Evolutionary conservation across 1,140 invertebrate genomes (phyloP).

Genomic region (Ostrea edulis): DNA sequence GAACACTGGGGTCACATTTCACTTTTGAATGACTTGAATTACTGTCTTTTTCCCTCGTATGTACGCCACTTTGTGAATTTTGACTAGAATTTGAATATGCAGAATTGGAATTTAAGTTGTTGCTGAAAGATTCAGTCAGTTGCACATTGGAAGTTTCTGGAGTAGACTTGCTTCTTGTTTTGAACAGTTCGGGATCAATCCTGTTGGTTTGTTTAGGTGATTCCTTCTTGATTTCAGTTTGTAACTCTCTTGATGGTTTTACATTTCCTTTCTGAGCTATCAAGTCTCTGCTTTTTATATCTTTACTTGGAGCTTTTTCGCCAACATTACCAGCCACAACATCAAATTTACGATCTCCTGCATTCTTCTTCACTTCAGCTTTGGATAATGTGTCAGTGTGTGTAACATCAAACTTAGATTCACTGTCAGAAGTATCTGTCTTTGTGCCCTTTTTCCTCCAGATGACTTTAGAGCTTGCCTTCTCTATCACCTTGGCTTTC

Average conservation of each 20-base stretch:
- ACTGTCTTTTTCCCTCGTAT: neutral
- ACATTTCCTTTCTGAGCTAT: constrained; percentile 3
- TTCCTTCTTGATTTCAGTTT: constrained; percentile 10
- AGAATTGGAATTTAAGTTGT: constrained; percentile 2
- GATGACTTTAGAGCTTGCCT: constrained; percentile 65
- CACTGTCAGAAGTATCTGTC: neutral
- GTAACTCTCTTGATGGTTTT: neutral
- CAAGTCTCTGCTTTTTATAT: neutral
- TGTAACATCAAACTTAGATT: neutral
- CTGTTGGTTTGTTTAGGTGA: constrained; percentile 22
- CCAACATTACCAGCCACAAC: neutral
- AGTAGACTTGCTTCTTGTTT: neutral
- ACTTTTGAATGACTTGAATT: neutral
- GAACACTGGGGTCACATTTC: constrained; percentile 66
- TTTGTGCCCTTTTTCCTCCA: constrained; percentile 43
- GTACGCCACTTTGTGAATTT: neutral
- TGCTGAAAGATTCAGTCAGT: neutral
- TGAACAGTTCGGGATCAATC: constrained; percentile 5
- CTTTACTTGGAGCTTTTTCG: neutral
- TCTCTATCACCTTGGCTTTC: constrained; percentile 70
- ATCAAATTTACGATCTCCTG: neutral
- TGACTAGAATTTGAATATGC: constrained; percentile 19
- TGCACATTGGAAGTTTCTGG: neutral
- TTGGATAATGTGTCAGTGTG: neutral
- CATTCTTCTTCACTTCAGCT: neutral